Percentiles rank a stretch among this genome's conserved stretches.
phyloP scores from a whole-genome alignment of 2,888 invertebrate genomes.

The Anticlea derivata region DNA sequence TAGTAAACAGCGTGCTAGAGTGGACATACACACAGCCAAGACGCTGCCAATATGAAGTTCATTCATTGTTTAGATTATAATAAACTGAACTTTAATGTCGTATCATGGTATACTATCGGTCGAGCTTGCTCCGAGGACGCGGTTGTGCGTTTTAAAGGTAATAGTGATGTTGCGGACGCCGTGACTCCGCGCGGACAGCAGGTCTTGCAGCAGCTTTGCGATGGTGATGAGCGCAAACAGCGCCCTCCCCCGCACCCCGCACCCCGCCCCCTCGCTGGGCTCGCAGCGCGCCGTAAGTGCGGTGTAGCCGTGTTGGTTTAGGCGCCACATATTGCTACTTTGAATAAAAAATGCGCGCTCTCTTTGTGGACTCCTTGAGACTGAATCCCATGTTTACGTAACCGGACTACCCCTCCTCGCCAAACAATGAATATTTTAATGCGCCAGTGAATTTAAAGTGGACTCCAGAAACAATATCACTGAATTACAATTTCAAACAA shows the following conservation, averaged over 20 bases:
- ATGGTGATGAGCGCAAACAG: conserved; percentile 66
- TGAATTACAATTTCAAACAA: conserved; percentile 18
- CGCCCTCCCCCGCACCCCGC: conserved; percentile 28
- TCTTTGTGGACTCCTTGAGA: conserved; percentile 53
- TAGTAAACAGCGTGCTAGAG: neutral
- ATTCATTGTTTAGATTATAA: too few species aligned
- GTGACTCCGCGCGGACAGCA: too few species aligned
- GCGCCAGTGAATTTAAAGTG: conserved; percentile 17
- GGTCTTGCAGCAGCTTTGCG: conserved; percentile 50
- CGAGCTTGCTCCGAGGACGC: too few species aligned
- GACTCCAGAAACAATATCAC: conserved; percentile 14
- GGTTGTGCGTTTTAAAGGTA: too few species aligned
- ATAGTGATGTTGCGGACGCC: too few species aligned
- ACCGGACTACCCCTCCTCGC: conserved; percentile 31
- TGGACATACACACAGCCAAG: neutral
- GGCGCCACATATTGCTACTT: conserved; percentile 75
- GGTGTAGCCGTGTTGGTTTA: conserved; percentile 60
- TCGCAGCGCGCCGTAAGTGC: conserved; percentile 2
- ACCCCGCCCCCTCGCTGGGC: conserved; percentile 1
- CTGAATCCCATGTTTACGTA: conserved; percentile 49
- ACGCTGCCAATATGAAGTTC: too few species aligned
- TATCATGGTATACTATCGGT: too few species aligned
- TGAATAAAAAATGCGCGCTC: conserved; percentile 66
- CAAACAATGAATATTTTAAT: conserved; percentile 29
- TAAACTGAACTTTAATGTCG: too few species aligned